A percentile compares a stretch with the other conserved stretches of the same genome.
These are phyloP conservation scores for Pseudomugil gertrudae DNA, from an alignment of 2,797 vertebrate genomes.

Conservation along the genomic window DNA sequence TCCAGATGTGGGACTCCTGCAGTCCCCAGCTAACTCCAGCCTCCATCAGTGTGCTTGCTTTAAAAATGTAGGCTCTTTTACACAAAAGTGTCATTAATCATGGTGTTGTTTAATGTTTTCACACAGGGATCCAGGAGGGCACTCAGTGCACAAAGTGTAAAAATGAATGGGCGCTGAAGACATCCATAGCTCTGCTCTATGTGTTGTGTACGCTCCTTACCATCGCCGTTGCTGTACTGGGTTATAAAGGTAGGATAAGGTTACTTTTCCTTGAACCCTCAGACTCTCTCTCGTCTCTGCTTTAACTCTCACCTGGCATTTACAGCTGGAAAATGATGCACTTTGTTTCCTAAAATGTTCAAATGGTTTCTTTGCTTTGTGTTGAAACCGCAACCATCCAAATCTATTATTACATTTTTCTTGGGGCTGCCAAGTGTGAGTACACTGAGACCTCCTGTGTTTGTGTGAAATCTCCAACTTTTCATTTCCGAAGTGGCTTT, in stretches of 20 bases:
- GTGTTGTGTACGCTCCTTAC: conserved; percentile 91
- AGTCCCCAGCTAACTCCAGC: conserved; percentile 39
- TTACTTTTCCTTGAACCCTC: background rate
- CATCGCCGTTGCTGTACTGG: conserved; percentile 93
- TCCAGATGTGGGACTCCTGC: conserved; percentile 86
- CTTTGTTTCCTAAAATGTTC: conserved; percentile 19
- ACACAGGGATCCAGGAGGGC: conserved; percentile 96
- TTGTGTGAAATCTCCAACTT: conserved; percentile 10
- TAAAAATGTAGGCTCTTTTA: conserved; percentile 13
- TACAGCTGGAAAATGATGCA: conserved; percentile 6
- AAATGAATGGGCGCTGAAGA: conserved; percentile 96
- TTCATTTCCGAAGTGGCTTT: conserved; percentile 19
- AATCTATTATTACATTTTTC: conserved; percentile 43
- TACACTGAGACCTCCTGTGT: conserved; percentile 12
- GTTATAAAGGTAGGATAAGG: conserved; percentile 91
- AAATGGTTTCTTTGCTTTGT: conserved; percentile 32
- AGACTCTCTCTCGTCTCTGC: background rate
- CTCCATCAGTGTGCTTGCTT: conserved; percentile 37
- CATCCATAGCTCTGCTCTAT: conserved; percentile 92
- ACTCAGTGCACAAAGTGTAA: conserved; percentile 96
- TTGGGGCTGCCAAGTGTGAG: conserved; percentile 39
- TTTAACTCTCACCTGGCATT: background rate
- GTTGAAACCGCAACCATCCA: conserved; percentile 17
- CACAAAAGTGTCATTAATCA: conserved; percentile 17
- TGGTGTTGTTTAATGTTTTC: conserved; percentile 34